Base-by-base conservation (phyloP, 2,888 invertebrate genomes). In the Agriopis marginaria region DNA sequence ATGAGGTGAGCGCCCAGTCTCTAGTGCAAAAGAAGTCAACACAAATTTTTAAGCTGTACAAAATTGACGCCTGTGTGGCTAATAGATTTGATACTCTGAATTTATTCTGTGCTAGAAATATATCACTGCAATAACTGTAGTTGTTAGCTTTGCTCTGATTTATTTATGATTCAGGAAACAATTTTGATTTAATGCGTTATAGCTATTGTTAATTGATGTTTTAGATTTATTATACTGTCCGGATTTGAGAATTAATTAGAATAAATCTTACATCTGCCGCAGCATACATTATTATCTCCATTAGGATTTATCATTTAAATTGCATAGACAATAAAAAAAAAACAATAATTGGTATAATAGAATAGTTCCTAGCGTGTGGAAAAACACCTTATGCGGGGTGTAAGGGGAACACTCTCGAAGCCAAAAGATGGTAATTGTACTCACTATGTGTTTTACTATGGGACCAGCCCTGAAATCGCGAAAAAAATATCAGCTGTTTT, bases 171-270 rank as follows among this genome's bases (percentile, higher is more conserved):
- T 8, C 44, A 54, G 63, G 68, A 68, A 63, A 68, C n/a, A 0
- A 39, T 69, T 64, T 54, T 64, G 64, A 64, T 68, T 68, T 60
- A 64, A 54, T 61, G 55, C 47, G 56, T 47, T 66, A 45, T 6
- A 47, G 42, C 50, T 42, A 50, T 63, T 47, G 58, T 53, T 63
- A 63, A 63, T 68, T 56, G 44, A 61, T 62, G 67, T 51, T 55
- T 56, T 42, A 45, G 44, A 62, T 62, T 67, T 63, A 67, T 56
- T 12, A 50, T 8, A 3, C 17, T 51, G 50, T 44, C 40, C 23
- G 45, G 59, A 39, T 45, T 47, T 60, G 44, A 81, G 83, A 81
- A 82, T 79, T 82, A 85, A 23, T 23, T 32, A 81, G 80, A 85
- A 76, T 79, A 80, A 49, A 23, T 50, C 23, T 11, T 32, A 7